Percentiles rank a stretch among this genome's conserved stretches.
These are phyloP conservation scores for Malacoraja senta DNA, from an alignment of 2,797 vertebrate species.

Conservation along the genomic window DNA sequence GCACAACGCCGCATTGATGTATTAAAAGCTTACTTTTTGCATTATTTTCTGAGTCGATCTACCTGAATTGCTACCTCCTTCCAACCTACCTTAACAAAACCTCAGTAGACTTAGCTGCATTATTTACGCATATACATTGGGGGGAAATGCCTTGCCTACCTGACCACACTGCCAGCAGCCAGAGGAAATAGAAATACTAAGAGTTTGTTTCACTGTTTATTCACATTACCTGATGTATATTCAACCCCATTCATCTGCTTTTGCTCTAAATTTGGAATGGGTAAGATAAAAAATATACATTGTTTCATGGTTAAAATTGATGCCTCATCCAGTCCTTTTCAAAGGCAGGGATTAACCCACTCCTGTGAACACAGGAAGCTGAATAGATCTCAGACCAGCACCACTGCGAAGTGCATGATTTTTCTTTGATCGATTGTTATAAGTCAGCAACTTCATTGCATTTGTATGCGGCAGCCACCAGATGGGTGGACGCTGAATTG, in stretches of 20 bases:
- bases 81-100: neutral
- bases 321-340: neutral
- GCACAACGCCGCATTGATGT: neutral
- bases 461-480: neutral
- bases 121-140: neutral
- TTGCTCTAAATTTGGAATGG: neutral
- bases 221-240: neutral
- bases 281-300: too few species aligned
- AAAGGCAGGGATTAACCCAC: neutral
- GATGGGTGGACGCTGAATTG: neutral
- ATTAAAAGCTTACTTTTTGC: neutral
- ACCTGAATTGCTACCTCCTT: too few species aligned
- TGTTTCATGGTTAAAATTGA: neutral
- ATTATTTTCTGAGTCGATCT: neutral
- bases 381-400: neutral
- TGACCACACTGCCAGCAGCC: neutral
- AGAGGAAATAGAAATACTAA: neutral
- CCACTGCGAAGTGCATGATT: neutral
- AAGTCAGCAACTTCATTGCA: neutral
- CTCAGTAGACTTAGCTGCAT: neutral
- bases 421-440: neutral
- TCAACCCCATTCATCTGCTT: neutral
- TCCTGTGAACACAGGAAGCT: neutral
- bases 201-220: neutral
- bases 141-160: too few species aligned